phyloP scores from a whole-genome alignment of 2,888 invertebrate species.

The Dascillus cervinus region DNA sequence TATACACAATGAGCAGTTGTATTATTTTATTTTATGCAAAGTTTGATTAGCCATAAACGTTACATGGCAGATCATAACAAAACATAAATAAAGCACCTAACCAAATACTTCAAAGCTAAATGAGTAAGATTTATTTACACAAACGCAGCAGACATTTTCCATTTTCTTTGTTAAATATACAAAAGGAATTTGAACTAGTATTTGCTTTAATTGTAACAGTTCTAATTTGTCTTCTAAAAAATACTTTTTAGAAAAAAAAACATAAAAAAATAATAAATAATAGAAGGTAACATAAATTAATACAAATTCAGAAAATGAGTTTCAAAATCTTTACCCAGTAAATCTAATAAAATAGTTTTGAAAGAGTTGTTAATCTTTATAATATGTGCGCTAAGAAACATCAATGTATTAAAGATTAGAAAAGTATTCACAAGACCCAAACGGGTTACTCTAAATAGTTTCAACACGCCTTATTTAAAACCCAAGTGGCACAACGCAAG shows the following conservation, averaged over 20 bases:
- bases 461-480: slow-evolving; percentile 22
- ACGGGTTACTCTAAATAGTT: slow-evolving; percentile 15
- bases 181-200: slow-evolving; percentile 20
- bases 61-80: slow-evolving; percentile 33
- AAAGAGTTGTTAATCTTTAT: slow-evolving; percentile 15
- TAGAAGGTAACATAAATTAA: slow-evolving; percentile 29
- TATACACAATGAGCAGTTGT: slow-evolving; percentile 14
- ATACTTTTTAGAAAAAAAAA: slow-evolving; percentile 23
- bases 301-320: too few relatives aligned
- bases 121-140: slow-evolving; percentile 27
- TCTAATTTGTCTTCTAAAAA: slow-evolving; percentile 20
- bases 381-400: slow-evolving; percentile 33
- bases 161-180: slow-evolving; percentile 14
- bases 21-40: slow-evolving; percentile 34
- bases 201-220: too few relatives aligned
- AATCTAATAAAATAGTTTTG: slow-evolving; percentile 10
- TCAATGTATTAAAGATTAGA: slow-evolving; percentile 38
- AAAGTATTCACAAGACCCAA: slow-evolving; percentile 33
- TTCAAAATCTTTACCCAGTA: slow-evolving; percentile 17
- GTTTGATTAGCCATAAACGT: slow-evolving; percentile 32
- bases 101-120: slow-evolving; percentile 22
- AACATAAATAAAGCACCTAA: slow-evolving; percentile 33
- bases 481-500: slow-evolving; percentile 19
- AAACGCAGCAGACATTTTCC: slow-evolving; percentile 23
- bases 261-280: slow-evolving; percentile 29